Evolutionary conservation across 1,140 invertebrate genomes (phyloP).

Genomic region (Atta texana): DNA sequence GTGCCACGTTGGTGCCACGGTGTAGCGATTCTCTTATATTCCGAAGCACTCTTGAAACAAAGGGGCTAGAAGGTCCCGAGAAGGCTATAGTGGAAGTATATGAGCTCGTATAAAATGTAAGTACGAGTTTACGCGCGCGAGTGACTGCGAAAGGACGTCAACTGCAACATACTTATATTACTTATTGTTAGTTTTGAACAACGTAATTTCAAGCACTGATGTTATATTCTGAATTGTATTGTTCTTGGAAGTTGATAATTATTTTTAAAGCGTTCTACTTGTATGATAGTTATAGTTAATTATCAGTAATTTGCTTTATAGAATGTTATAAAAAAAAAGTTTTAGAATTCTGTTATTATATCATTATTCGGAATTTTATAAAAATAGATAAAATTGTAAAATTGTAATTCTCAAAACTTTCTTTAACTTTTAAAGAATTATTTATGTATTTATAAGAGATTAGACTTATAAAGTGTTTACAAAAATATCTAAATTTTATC

Average conservation of each 20-base stretch:
- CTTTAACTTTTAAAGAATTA: not conserved
- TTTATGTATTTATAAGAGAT: not conserved
- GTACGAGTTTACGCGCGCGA: slow-evolving; percentile 65
- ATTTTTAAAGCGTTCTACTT: not conserved
- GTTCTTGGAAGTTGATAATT: not conserved
- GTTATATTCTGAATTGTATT: not conserved
- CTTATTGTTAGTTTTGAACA: slow-evolving; percentile 10
- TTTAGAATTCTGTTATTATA: not conserved
- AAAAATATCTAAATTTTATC: not conserved
- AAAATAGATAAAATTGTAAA: slow-evolving; percentile 9
- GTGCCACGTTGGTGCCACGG: not conserved
- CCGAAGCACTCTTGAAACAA: slow-evolving; percentile 68
- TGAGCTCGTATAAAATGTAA: slow-evolving; percentile 61
- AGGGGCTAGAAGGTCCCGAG: slow-evolving; percentile 32
- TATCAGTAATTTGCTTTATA: not conserved
- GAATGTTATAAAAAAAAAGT: not conserved
- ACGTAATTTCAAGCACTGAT: not conserved
- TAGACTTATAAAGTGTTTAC: not conserved
- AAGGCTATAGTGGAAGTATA: slow-evolving; percentile 27
- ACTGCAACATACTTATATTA: slow-evolving; percentile 5
- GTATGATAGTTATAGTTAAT: not conserved
- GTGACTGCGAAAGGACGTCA: slow-evolving; percentile 35
- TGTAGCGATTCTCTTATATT: slow-evolving; percentile 62
- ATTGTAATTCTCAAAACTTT: not conserved
- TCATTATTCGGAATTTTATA: not conserved